A percentile compares a stretch with the other conserved stretches of the same genome.
Conservation (phyloP, 2,797 vertebrate genomes). For the Clarias pachynema region DNA sequence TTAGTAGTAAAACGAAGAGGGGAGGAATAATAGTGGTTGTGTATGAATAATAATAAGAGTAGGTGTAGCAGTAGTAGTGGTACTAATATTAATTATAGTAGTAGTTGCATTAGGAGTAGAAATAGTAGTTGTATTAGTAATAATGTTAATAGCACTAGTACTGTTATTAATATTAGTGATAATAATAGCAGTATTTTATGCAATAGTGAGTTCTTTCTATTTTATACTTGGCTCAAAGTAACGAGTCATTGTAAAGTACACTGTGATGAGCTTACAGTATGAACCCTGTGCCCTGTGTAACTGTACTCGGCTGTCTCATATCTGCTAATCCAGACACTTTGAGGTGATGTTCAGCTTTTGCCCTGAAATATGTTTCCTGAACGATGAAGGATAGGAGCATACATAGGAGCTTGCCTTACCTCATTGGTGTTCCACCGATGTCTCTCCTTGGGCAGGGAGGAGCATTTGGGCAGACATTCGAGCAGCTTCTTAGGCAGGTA, state of each 20-base stretch:
- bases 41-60: background rate
- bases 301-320: background rate
- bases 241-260: background rate
- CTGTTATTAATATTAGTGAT: background rate
- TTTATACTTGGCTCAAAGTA: no score
- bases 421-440: conserved; percentile 99
- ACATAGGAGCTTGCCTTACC: conserved; percentile 75
- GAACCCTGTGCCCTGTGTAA: background rate
- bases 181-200: background rate
- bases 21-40: background rate
- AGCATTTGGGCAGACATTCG: conserved; percentile 99
- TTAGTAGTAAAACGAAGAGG: background rate
- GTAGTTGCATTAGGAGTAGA: background rate
- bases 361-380: conserved; percentile 5
- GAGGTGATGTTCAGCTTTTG: background rate
- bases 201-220: background rate
- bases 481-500: conserved; percentile 99
- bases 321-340: background rate
- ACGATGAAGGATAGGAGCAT: background rate
- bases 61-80: background rate
- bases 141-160: background rate
- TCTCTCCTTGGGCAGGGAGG: conserved; percentile 99
- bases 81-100: background rate
- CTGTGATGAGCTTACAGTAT: background rate
- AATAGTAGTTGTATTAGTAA: background rate